Evolutionary conservation across 2,797 vertebrate species (phyloP).

Genomic region (Pseudochirops cupreus): DNA sequence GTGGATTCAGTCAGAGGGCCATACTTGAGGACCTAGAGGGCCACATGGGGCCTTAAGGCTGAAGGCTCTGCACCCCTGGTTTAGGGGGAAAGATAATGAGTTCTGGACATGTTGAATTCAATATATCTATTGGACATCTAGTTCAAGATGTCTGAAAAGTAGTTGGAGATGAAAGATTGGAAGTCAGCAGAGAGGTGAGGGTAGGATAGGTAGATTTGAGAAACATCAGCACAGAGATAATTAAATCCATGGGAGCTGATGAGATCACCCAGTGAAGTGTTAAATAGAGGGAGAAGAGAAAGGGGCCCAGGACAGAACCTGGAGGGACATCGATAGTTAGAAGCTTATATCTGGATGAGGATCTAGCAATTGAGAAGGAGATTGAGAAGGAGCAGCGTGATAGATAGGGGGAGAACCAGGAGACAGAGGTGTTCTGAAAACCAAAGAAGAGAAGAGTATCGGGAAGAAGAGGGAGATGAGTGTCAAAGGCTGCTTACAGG

Average conservation of each 20-base stretch:
- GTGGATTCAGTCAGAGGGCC: too few relatives aligned
- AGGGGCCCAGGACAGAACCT: background rate
- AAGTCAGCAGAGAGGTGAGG: background rate
- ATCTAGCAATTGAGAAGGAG: background rate
- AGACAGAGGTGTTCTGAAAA: background rate
- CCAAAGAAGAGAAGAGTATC: background rate
- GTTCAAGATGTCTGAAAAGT: background rate
- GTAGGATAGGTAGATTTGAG: background rate
- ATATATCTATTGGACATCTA: background rate
- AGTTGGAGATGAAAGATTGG: background rate
- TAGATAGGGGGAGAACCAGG: background rate
- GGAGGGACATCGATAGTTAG: background rate
- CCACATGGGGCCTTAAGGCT: too few relatives aligned
- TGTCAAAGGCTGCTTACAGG: background rate
- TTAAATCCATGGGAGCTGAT: background rate
- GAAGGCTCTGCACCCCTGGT: too few relatives aligned
- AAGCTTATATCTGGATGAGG: background rate
- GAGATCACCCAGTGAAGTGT: background rate
- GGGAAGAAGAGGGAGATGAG: background rate
- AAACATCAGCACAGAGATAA: background rate
- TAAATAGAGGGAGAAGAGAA: background rate
- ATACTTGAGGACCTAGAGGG: too few relatives aligned
- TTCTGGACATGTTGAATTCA: background rate
- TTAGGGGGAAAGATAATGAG: background rate
- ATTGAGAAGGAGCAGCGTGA: background rate